Base-by-base conservation (phyloP, 1,140 invertebrate genomes). In the Cryptotermes secundus region DNA sequence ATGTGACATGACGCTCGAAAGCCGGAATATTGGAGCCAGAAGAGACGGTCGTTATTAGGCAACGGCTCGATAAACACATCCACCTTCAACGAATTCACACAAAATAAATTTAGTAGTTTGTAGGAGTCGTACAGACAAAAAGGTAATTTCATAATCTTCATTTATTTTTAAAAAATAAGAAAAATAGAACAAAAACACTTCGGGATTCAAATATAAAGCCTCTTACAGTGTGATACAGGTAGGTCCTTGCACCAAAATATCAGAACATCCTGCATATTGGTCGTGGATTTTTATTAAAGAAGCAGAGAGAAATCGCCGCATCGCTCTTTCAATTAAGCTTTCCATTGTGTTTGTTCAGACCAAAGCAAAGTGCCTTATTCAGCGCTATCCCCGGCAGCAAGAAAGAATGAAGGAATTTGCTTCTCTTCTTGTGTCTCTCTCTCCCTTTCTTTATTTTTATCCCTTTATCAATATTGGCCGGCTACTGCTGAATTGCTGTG, bases 261-360 rank as follows among this genome's bases (percentile, higher is more conserved):
- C 26, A 72, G 0, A n/a, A 31, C 59, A 31, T 4, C 26, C 59
- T 72, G 59, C 31, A 72, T 31, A 26, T 49, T 22, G 14, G 9
- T 49, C 14, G 19, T n/a, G 59, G 59, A 72, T 72, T 72, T 72
- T 72, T 72, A 72, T 72, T 72, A 72, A 31, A 72, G 59, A 31
- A 72, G 6, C 53, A 16, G 59, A 22, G 45, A 31, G 59, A 26
- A 72, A 72, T 72, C 59, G 26, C n/a, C 10, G 59, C 59, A 31
- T 31, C 59, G 26, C 59, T 72, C 59, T 72, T 72, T 72, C 59
- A 72, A 72, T 72, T 72, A 72, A 72, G 59, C 59, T 31, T n/a
- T 72, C 59, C 59, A 72, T 72, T 72, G 59, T 72, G 59, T 72
- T 72, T 72, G 59, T 72, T 72, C 59, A 72, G 59, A 72, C n/a